Percentiles rank a stretch among this genome's conserved stretches.
Evolutionary conservation across 2,888 invertebrate genomes (phyloP).

Genomic region (Drosophila tripunctata): DNA sequence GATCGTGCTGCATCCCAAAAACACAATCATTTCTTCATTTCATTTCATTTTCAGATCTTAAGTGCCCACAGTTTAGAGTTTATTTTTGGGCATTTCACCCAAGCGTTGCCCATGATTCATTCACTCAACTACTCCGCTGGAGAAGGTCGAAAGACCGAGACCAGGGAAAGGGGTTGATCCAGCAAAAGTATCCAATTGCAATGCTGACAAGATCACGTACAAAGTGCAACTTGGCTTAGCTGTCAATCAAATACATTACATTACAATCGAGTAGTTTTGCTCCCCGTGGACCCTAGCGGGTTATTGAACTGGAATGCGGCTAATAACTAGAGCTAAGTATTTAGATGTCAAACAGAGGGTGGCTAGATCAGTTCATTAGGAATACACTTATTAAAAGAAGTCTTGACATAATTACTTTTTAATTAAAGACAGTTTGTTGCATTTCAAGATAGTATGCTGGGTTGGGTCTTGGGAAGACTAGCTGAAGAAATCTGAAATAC

Average conservation of each 20-base stretch:
- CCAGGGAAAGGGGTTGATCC: constrained; percentile 6
- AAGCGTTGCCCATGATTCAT: constrained; percentile 45
- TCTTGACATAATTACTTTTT: not conserved
- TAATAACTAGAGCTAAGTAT: constrained; percentile 29
- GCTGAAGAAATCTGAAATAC: too few relatives aligned
- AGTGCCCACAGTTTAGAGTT: constrained; percentile 51
- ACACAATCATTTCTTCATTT: constrained; percentile 46
- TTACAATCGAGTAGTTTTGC: constrained; percentile 13
- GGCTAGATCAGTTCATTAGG: not conserved
- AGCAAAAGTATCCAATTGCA: constrained; percentile 72
- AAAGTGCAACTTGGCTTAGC: constrained; percentile 62
- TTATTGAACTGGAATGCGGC: constrained; percentile 45
- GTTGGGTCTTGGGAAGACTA: not conserved
- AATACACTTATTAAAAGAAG: not conserved
- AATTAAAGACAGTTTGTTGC: not conserved
- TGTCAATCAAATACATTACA: constrained; percentile 62
- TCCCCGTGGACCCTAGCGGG: constrained; percentile 36
- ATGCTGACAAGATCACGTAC: constrained; percentile 75
- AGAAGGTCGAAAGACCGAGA: not conserved
- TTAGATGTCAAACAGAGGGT: constrained; percentile 20
- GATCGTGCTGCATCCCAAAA: constrained; percentile 30
- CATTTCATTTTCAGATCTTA: too few relatives aligned
- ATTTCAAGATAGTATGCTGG: not conserved
- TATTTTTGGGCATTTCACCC: constrained; percentile 64
- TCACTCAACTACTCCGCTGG: too few relatives aligned